These are phyloP conservation scores for Tigriopus japonicus DNA, from an alignment of 1,140 invertebrate species.

Conservation along the genomic window DNA sequence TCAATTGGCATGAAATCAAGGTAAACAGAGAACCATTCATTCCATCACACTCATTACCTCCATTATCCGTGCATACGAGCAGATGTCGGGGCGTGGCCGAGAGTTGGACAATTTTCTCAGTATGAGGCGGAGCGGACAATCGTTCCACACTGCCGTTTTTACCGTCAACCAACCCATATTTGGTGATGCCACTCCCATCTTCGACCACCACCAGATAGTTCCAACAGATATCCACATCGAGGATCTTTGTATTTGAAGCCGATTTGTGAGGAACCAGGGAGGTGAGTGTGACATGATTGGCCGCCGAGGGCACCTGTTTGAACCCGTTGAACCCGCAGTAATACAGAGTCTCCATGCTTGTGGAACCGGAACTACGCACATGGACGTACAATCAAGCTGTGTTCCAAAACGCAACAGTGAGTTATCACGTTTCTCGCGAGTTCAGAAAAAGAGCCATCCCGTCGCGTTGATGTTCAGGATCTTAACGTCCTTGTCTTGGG, in stretches of 20 bases:
- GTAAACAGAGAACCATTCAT: too few relatives aligned
- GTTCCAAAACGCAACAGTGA: background rate
- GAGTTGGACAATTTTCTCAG: background rate
- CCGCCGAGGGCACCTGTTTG: constrained; percentile 3
- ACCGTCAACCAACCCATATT: constrained; percentile 9
- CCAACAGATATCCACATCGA: constrained; percentile 13
- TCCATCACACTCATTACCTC: too few relatives aligned
- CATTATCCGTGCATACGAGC: background rate
- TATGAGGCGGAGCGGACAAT: background rate
- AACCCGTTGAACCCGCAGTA: constrained; percentile 14
- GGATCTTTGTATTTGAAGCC: background rate
- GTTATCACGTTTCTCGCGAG: background rate
- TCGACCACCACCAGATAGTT: constrained; percentile 10
- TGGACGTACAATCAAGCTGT: too few relatives aligned
- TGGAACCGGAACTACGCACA: background rate
- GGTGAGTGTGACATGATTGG: background rate
- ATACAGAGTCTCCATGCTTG: background rate
- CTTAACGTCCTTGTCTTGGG: too few relatives aligned
- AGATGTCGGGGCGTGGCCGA: constrained; percentile 12
- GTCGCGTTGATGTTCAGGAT: too few relatives aligned
- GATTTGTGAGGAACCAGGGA: constrained; percentile 5
- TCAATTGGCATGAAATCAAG: too few relatives aligned
- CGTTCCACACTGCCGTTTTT: background rate
- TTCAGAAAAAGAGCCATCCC: too few relatives aligned
- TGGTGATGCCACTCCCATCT: background rate